Evolutionary conservation across 2,888 invertebrate species (phyloP).

Genomic region (Dryomyza anilis): DNA sequence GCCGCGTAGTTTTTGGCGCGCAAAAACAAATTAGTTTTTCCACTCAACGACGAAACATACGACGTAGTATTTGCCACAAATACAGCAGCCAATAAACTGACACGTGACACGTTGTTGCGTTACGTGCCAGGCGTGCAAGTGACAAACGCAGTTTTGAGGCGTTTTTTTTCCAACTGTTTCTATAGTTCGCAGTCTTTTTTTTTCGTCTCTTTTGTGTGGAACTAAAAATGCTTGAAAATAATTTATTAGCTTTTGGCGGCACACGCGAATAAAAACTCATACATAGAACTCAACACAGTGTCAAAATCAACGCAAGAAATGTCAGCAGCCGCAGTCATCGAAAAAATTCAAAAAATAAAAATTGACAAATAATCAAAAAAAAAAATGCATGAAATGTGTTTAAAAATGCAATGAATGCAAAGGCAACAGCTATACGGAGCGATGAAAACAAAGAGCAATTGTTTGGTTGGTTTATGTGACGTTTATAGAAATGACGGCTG

Average conservation of each 20-base stretch:
- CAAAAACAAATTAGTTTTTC: too few species aligned
- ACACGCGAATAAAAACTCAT: too few species aligned
- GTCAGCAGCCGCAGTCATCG: neutral
- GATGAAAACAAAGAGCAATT: too few species aligned
- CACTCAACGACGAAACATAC: too few species aligned
- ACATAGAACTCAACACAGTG: neutral
- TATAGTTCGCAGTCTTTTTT: neutral
- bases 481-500: slow-evolving; percentile 6
- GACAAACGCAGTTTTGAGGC: neutral
- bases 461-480: slow-evolving; percentile 6
- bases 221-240: neutral
- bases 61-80: too few species aligned
- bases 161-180: neutral
- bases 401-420: too few species aligned
- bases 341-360: neutral
- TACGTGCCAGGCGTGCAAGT: neutral
- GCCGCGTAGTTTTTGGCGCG: too few species aligned
- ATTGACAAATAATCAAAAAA: neutral
- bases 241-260: neutral
- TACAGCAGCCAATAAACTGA: neutral
- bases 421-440: too few species aligned
- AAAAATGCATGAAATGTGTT: too few species aligned
- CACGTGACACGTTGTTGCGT: neutral
- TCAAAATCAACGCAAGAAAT: neutral
- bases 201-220: neutral